These are phyloP conservation scores for Aphidoletes aphidimyza DNA, from an alignment of 2,888 invertebrate genomes.

Conservation along the genomic window DNA sequence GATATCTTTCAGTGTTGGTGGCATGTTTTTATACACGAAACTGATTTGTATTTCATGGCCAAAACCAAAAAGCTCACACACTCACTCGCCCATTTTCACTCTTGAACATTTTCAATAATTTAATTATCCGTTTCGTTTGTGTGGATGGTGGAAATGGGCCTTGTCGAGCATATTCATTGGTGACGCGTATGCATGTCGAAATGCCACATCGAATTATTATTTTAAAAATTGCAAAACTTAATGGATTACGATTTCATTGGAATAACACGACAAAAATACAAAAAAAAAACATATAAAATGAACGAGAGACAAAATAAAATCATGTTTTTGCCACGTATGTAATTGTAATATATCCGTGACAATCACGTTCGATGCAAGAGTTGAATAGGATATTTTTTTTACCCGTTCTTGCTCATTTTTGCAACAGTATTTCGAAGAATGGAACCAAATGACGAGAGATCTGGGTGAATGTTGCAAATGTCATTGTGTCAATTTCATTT, in stretches of 20 bases:
- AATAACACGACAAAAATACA: not conserved
- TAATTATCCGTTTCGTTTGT: conserved; percentile 7
- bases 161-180: not conserved
- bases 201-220: conserved; percentile 27
- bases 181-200: conserved; percentile 14
- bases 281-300: not conserved
- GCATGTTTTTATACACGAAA: too few species aligned
- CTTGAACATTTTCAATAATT: not conserved
- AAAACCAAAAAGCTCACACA: too few species aligned
- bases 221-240: conserved; percentile 14
- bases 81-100: not conserved
- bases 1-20: not conserved
- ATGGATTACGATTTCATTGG: not conserved
- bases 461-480: not conserved
- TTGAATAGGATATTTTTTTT: not conserved
- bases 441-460: not conserved
- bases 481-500: not conserved
- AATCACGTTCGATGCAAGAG: conserved; percentile 6
- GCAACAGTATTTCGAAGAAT: too few species aligned
- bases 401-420: not conserved
- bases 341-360: not conserved
- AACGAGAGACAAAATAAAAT: not conserved
- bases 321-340: not conserved
- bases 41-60: not conserved
- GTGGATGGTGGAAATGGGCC: not conserved